phyloP scores from a whole-genome alignment of 2,797 vertebrate species.

The Notolepis coatsorum region DNA sequence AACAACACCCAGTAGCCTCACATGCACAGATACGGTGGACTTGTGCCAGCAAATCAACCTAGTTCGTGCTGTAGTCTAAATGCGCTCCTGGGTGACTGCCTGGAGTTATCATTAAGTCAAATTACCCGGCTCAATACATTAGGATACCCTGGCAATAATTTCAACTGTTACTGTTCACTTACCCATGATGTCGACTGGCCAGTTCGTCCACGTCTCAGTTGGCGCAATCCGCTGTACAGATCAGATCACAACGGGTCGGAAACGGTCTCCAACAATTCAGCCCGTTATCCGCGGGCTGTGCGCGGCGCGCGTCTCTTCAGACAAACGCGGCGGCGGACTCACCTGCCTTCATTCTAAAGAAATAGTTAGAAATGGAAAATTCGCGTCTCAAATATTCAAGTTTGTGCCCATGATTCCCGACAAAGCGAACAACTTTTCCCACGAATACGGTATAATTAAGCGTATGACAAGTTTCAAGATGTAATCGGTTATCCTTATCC shows the following conservation, averaged over 20 bases:
- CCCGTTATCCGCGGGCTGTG: slow-evolving; percentile 31
- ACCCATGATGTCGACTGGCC: slow-evolving; percentile 81
- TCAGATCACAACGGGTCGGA: slow-evolving; percentile 63
- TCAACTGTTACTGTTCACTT: slow-evolving; percentile 38
- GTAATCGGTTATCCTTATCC: no score
- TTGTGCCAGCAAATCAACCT: slow-evolving; percentile 29
- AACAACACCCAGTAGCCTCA: neutral
- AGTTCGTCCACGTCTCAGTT: slow-evolving; percentile 55
- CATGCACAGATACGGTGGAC: slow-evolving; percentile 21
- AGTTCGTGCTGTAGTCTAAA: neutral
- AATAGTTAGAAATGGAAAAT: neutral
- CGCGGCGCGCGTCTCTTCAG: slow-evolving; percentile 38
- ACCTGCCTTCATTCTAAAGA: slow-evolving; percentile 57
- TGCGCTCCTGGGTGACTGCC: slow-evolving; percentile 27
- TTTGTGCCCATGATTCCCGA: slow-evolving; percentile 58
- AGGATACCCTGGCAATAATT: slow-evolving; percentile 6
- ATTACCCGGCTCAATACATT: neutral
- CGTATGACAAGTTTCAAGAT: slow-evolving; percentile 36
- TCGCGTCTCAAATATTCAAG: slow-evolving; percentile 39
- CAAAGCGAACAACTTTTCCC: slow-evolving; percentile 64
- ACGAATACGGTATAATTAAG: slow-evolving; percentile 28
- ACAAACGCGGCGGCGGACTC: slow-evolving; percentile 56
- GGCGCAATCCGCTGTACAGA: slow-evolving; percentile 63
- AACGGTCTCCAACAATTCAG: slow-evolving; percentile 35
- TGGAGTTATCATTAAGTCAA: slow-evolving; percentile 2